These are phyloP conservation scores for Cervus canadensis DNA, from an alignment of 2,113 vertebrate species.

Conservation along the genomic window DNA sequence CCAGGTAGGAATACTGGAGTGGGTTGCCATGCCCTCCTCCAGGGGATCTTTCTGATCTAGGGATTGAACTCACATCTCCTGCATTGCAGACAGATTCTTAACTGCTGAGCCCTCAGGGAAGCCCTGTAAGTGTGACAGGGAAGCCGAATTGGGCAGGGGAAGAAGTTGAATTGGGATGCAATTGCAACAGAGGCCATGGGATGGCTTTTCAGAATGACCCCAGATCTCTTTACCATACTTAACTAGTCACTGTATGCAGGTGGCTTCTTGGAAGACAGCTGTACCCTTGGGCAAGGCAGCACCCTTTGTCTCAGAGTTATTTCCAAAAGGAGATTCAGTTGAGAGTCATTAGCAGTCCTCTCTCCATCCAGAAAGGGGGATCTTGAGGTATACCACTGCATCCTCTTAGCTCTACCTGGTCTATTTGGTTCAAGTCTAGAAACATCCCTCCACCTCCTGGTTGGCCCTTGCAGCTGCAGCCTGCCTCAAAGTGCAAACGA, in stretches of 20 bases:
- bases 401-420: background rate
- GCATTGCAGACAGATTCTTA: background rate
- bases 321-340: background rate
- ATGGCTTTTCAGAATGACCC: background rate
- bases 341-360: background rate
- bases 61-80: background rate
- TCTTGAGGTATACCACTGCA: accelerated
- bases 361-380: background rate
- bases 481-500: background rate
- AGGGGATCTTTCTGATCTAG: background rate
- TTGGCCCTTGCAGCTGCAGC: background rate
- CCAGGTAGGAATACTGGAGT: background rate
- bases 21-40: background rate
- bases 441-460: background rate
- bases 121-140: background rate
- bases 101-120: background rate
- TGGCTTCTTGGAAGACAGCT: background rate
- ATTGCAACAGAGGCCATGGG: background rate
- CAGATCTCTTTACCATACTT: background rate
- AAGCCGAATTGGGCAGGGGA: background rate
- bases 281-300: background rate
- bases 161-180: background rate
- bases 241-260: background rate
- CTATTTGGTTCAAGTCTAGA: background rate
- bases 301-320: background rate